Base-by-base conservation (phyloP, 1,140 invertebrate species). In the Chlorops oryzae region DNA sequence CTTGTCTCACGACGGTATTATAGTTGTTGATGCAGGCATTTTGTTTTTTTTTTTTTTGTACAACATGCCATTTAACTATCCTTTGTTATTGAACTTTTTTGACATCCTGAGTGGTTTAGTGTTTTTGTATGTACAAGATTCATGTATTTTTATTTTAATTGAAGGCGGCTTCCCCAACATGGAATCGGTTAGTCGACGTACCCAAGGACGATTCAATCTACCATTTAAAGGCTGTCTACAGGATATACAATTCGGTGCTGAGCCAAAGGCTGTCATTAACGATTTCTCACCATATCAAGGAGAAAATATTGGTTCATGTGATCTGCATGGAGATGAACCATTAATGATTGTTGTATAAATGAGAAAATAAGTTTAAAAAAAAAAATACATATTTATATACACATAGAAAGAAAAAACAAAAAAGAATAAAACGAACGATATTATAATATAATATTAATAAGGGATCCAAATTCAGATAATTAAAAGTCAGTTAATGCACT, bases 281-380 rank as follows among this genome's bases (percentile, higher is more conserved):
- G 77, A 81, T 62, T 80, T 80, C 56, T 74, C 75, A 35, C 52
- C 63, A 3, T 79, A 75, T 52, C 71, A 76, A 51, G 79, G 79
- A 43, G 74, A 74, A 57, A 79, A 80, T 57, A 73, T 81, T 59
- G 73, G 73, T 47, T 73, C 72, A 49, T 80, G 79, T 67, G 75
- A 76, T 63, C 51, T 71, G 47, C 64, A 70, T 52, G 69, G 66
- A 18, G 69, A 72, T 46, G 67, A 70, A 52, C 64, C 67, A n/a
- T n/a, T n/a, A n/a, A n/a, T n/a, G 34, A 57, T 68, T 44, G 46
- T 67, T 59, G 56, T 65, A 61, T 69, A 65, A 54, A 50, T 25
- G 34, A 39, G 42, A 47, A 5, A 62, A 52, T 47, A 57, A 56
- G 51, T 55, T 52, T 47, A 10, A 32, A 49, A 39, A 35, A 27